Percentiles rank a stretch among this genome's conserved stretches.
Evolutionary conservation across 1,140 invertebrate species (phyloP).

Genomic region (Eciton burchellii): DNA sequence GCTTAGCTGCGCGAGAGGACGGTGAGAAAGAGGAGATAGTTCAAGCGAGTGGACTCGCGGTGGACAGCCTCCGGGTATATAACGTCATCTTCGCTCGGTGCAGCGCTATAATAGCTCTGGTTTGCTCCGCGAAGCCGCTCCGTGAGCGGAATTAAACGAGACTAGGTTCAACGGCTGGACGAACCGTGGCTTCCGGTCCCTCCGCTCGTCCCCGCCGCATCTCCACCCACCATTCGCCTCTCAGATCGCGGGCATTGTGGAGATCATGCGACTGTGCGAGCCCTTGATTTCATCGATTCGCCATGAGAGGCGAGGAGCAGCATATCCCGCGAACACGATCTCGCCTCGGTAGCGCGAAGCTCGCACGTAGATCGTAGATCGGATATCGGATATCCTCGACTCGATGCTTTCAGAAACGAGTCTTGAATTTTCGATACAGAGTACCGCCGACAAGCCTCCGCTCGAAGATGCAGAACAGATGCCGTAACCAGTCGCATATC

Average conservation of each 20-base stretch:
- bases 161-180: slow-evolving; percentile 72
- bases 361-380: too few relatives aligned
- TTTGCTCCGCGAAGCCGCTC: slow-evolving; percentile 64
- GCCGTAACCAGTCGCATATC: neutral
- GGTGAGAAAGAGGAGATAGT: slow-evolving; percentile 45
- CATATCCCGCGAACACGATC: slow-evolving; percentile 47
- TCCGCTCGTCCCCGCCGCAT: slow-evolving; percentile 1
- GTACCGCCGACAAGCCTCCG: too few relatives aligned
- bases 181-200: slow-evolving; percentile 72
- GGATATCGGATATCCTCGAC: too few relatives aligned
- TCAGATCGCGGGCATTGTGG: slow-evolving; percentile 51
- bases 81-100: slow-evolving; percentile 68
- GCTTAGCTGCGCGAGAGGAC: slow-evolving; percentile 13
- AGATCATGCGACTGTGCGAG: slow-evolving; percentile 66
- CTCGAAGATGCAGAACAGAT: neutral
- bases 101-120: slow-evolving; percentile 70
- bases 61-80: slow-evolving; percentile 67
- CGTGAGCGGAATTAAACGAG: slow-evolving; percentile 74
- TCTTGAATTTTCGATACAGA: too few relatives aligned
- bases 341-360: too few relatives aligned
- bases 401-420: too few relatives aligned
- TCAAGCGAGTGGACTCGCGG: slow-evolving; percentile 34
- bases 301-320: slow-evolving; percentile 10
- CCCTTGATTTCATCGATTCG: slow-evolving; percentile 41
- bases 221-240: neutral